These are phyloP conservation scores for Cheilosia vulpina DNA, from an alignment of 2,888 invertebrate genomes.

Conservation along the genomic window DNA sequence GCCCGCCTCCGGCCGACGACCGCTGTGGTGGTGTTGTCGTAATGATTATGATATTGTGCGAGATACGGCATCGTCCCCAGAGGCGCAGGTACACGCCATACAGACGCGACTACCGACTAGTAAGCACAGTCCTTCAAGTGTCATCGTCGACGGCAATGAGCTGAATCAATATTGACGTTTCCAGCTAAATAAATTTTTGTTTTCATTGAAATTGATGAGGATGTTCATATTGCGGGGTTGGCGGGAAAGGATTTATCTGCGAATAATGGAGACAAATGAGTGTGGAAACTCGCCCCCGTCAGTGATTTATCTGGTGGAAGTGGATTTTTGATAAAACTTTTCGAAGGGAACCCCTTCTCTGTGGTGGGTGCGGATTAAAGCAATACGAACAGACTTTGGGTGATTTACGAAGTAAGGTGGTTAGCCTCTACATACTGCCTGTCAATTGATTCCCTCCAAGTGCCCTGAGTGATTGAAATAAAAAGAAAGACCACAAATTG, in stretches of 20 bases:
- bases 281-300: background rate
- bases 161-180: constrained; percentile 73
- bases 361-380: too few relatives aligned
- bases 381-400: too few relatives aligned
- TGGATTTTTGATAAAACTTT: too few relatives aligned
- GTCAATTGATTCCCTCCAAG: too few relatives aligned
- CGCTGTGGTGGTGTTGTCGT: constrained; percentile 17
- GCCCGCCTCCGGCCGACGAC: background rate
- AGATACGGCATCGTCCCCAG: background rate
- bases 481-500: too few relatives aligned
- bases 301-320: background rate
- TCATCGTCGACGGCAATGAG: constrained; percentile 57
- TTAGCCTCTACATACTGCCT: too few relatives aligned
- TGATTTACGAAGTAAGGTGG: too few relatives aligned
- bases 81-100: background rate
- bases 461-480: too few relatives aligned
- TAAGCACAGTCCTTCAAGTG: constrained; percentile 55
- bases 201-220: constrained; percentile 63
- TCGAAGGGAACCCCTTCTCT: too few relatives aligned
- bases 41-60: constrained; percentile 60
- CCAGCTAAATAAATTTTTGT: constrained; percentile 63
- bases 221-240: background rate
- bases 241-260: background rate
- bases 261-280: constrained; percentile 14
- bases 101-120: constrained; percentile 36